Percentiles rank a stretch among this genome's conserved stretches.
Evolutionary conservation across 2,888 invertebrate species (phyloP).

Genomic region (Plagodis dolabraria): DNA sequence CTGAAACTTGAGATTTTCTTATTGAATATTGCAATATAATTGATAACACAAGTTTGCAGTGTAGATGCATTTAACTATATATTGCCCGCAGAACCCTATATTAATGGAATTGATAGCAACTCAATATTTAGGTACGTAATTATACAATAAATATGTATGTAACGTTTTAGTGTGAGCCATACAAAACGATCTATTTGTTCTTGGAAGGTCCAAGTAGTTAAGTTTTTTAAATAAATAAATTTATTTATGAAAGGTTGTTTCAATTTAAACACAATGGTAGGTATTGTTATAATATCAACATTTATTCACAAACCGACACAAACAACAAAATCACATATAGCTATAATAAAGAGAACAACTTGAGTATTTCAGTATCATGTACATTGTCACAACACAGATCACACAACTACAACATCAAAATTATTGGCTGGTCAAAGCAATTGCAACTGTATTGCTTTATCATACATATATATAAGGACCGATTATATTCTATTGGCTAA

Average conservation of each 20-base stretch:
- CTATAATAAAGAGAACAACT: constrained; percentile 15
- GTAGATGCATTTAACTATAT: no score
- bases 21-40: no score
- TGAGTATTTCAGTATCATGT: constrained; percentile 15
- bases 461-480: no score
- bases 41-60: no score
- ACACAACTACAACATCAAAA: not conserved
- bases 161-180: no score
- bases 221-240: not conserved
- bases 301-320: constrained; percentile 37
- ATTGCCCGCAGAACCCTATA: no score
- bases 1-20: no score
- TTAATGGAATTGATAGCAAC: no score
- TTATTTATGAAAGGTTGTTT: not conserved
- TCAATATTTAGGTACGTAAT: no score
- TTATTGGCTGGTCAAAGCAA: not conserved
- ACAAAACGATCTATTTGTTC: not conserved
- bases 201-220: not conserved
- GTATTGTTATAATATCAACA: constrained; percentile 9
- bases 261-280: constrained; percentile 13
- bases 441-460: no score
- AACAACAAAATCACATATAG: constrained; percentile 27
- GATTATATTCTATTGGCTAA: no score
- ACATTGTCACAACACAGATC: not conserved
- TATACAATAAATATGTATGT: no score